These are phyloP conservation scores for Myrmecophaga tridactyla DNA, from an alignment of 2,113 vertebrate species.

Conservation along the genomic window DNA sequence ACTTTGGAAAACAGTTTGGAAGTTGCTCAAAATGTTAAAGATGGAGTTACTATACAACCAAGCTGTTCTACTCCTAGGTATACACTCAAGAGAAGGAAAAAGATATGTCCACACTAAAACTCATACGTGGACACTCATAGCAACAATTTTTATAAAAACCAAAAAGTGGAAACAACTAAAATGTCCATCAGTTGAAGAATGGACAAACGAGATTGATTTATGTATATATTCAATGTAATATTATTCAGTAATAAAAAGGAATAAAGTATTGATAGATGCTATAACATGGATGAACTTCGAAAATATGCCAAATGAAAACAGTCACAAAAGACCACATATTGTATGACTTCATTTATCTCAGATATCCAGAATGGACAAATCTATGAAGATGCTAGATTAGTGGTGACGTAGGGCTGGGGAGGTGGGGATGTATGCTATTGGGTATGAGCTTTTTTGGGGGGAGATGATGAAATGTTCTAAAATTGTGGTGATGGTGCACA, in stretches of 20 bases:
- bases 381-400: background rate
- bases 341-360: background rate
- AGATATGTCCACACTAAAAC: background rate
- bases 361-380: background rate
- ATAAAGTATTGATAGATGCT: background rate
- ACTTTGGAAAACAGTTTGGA: no score
- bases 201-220: background rate
- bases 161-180: background rate
- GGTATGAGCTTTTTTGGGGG: background rate
- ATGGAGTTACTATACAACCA: background rate
- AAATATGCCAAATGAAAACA: no score
- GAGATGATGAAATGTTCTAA: background rate
- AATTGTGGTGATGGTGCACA: background rate
- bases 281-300: no score
- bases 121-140: background rate
- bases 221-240: background rate
- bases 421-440: background rate
- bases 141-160: background rate
- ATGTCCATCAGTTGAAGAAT: no score
- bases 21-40: background rate
- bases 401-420: background rate
- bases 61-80: background rate
- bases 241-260: background rate
- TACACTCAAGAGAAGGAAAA: constrained; percentile 2
- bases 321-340: background rate